Evolutionary conservation across 2,113 vertebrate species (phyloP).

Genomic region (Gasterosteus aculeatus): DNA sequence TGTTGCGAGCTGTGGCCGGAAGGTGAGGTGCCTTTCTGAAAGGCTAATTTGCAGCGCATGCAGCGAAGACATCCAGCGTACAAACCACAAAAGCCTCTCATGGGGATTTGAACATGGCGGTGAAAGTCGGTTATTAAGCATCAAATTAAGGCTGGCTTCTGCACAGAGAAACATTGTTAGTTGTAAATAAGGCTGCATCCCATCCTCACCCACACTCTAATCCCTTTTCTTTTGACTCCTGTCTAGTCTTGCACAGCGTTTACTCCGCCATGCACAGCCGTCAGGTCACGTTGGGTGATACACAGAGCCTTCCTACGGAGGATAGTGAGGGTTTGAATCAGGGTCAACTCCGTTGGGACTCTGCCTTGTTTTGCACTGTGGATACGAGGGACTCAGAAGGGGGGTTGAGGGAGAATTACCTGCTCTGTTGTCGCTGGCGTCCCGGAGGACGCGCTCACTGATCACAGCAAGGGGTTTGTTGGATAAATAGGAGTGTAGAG

Average conservation of each 20-base stretch:
- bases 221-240: slow-evolving; percentile 55
- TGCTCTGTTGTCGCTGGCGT: slow-evolving; percentile 66
- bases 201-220: slow-evolving; percentile 63
- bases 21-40: slow-evolving; percentile 83
- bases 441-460: slow-evolving; percentile 59
- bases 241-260: slow-evolving; percentile 45
- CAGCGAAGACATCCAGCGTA: slow-evolving; percentile 82
- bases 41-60: slow-evolving; percentile 88
- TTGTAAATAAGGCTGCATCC: slow-evolving; percentile 78
- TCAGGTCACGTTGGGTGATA: slow-evolving; percentile 59
- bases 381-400: slow-evolving; percentile 63
- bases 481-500: slow-evolving; percentile 52
- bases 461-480: slow-evolving; percentile 67
- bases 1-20: slow-evolving; percentile 81
- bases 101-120: slow-evolving; percentile 85
- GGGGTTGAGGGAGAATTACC: slow-evolving; percentile 69
- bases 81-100: slow-evolving; percentile 85
- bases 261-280: slow-evolving; percentile 48
- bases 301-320: slow-evolving; percentile 36
- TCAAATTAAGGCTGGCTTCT: slow-evolving; percentile 88
- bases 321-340: slow-evolving; percentile 40
- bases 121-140: slow-evolving; percentile 95
- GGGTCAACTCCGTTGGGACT: slow-evolving; percentile 51
- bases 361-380: slow-evolving; percentile 56
- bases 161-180: slow-evolving; percentile 78